Evolutionary conservation across 2,888 invertebrate genomes (phyloP).

Genomic region (Charanyca ferruginea): DNA sequence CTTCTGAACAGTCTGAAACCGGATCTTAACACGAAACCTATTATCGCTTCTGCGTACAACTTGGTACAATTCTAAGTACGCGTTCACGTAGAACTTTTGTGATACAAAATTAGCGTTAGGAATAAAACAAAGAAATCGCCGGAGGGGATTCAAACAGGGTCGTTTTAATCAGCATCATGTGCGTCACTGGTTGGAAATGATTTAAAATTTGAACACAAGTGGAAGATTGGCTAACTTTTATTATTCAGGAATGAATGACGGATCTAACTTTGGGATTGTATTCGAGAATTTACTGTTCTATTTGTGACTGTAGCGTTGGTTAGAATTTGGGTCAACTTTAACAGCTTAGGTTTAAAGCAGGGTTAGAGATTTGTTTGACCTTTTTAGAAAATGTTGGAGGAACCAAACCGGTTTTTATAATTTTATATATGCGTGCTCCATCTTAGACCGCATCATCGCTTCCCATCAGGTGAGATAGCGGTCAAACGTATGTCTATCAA

Average conservation of each 20-base stretch:
- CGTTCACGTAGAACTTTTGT: slow-evolving; percentile 76
- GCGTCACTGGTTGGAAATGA: slow-evolving; percentile 55
- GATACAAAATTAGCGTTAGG: slow-evolving; percentile 81
- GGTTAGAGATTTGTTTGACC: neutral
- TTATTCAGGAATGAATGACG: slow-evolving; percentile 43
- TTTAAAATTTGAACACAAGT: slow-evolving; percentile 51
- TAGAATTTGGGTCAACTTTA: slow-evolving; percentile 7
- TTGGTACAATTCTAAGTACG: slow-evolving; percentile 62
- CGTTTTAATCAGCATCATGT: slow-evolving; percentile 68
- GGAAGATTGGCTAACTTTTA: slow-evolving; percentile 50
- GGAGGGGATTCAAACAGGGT: slow-evolving; percentile 64
- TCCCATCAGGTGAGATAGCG: too few relatives aligned
- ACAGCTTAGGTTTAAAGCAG: too few relatives aligned
- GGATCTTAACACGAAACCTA: neutral
- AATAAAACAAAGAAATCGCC: slow-evolving; percentile 78
- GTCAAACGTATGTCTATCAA: too few relatives aligned
- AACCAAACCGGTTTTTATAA: too few relatives aligned
- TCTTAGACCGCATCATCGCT: too few relatives aligned
- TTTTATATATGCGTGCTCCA: too few relatives aligned
- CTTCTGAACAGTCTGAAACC: too few relatives aligned
- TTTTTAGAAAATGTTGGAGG: neutral
- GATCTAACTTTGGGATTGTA: slow-evolving; percentile 41
- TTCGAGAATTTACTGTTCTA: slow-evolving; percentile 18
- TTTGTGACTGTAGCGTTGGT: slow-evolving; percentile 12
- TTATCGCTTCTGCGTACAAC: neutral